Evolutionary conservation across 2,113 vertebrate species (phyloP).

Genomic region (Cryptomyrus ogoouensis): DNA sequence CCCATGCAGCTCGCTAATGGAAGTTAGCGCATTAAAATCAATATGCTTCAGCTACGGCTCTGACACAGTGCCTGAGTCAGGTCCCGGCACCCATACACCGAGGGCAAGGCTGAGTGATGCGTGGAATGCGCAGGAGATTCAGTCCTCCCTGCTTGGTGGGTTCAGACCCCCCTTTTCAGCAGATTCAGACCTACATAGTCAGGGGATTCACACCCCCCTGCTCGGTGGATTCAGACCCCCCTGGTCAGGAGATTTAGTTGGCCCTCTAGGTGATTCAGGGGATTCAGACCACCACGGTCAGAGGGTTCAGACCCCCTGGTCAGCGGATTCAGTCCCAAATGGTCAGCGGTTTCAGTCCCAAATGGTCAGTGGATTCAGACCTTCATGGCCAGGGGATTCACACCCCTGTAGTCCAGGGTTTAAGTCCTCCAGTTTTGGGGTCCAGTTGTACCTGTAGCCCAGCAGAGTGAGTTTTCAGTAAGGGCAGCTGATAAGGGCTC

Average conservation of each 20-base stretch:
- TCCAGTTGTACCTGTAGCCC: neutral
- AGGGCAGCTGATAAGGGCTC: neutral
- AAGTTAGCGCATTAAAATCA: neutral
- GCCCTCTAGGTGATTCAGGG: neutral
- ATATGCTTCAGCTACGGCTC: neutral
- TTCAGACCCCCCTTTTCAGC: neutral
- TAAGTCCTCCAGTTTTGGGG: neutral
- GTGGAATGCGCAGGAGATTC: neutral
- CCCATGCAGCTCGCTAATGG: neutral
- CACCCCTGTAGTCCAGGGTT: neutral
- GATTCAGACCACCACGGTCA: neutral
- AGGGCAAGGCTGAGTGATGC: neutral
- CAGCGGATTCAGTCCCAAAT: too few relatives aligned
- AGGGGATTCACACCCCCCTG: neutral
- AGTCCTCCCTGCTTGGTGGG: neutral
- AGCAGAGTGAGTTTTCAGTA: neutral
- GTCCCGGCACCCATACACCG: neutral
- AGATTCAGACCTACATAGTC: neutral
- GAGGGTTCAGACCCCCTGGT: too few relatives aligned
- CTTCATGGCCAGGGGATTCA: neutral
- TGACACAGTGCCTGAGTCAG: neutral
- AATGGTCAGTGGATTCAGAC: too few relatives aligned
- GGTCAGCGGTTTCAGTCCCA: too few relatives aligned
- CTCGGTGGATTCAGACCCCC: neutral
- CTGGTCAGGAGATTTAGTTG: neutral